phyloP scores from a whole-genome alignment of 2,888 invertebrate genomes.

The Vesta saturnalis region DNA sequence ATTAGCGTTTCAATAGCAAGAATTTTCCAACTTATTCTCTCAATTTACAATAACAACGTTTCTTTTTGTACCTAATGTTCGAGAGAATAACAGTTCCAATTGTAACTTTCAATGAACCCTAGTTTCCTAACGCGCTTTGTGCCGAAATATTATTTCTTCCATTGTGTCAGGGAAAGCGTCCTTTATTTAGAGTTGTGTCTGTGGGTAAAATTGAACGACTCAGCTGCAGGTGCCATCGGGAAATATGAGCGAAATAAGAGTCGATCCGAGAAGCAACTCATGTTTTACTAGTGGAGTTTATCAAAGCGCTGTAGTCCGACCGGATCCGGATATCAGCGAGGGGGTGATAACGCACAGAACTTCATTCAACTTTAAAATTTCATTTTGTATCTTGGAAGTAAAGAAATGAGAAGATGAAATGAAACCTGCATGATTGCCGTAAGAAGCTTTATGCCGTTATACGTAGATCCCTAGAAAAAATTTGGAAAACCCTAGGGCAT shows the following conservation, averaged over 20 bases:
- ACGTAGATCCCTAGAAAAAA: constrained; percentile 9
- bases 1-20: constrained; percentile 14
- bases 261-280: constrained; percentile 39
- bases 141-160: constrained; percentile 38
- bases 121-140: constrained; percentile 30
- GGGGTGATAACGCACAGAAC: constrained; percentile 47
- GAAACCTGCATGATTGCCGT: constrained; percentile 41
- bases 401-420: constrained; percentile 40
- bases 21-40: constrained; percentile 27
- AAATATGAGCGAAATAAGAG: constrained; percentile 41
- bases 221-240: constrained; percentile 40
- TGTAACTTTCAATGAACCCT: constrained; percentile 37
- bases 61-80: constrained; percentile 34
- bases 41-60: constrained; percentile 28
- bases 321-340: constrained; percentile 44
- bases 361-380: constrained; percentile 52
- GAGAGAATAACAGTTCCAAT: constrained; percentile 35
- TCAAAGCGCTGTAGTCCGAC: constrained; percentile 42
- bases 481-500: constrained; percentile 26
- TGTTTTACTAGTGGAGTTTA: constrained; percentile 44
- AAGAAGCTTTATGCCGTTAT: constrained; percentile 18
- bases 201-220: constrained; percentile 41
- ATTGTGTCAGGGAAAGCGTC: constrained; percentile 35
- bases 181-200: constrained; percentile 42
- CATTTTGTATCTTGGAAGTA: constrained; percentile 46